Percentiles rank a stretch among this genome's conserved stretches.
Evolutionary conservation across 2,113 vertebrate species (phyloP).

Genomic region (Misgurnus anguillicaudatus): DNA sequence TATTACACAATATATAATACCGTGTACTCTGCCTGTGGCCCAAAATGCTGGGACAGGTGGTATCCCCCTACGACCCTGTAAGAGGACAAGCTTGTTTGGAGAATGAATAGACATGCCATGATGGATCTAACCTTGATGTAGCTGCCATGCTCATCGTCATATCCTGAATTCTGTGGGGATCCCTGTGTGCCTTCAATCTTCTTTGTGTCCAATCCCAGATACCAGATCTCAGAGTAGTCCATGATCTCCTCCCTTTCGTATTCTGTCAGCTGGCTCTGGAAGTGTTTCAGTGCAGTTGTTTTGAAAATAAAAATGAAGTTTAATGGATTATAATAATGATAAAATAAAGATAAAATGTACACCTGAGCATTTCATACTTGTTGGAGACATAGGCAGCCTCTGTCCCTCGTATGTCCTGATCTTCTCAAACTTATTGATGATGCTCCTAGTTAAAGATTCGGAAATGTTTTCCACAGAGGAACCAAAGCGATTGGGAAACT

Average conservation of each 20-base stretch:
- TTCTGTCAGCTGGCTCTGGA: slow-evolving; percentile 82
- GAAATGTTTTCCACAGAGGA: slow-evolving; percentile 71
- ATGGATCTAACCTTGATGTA: slow-evolving; percentile 83
- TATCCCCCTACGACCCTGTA: too few species aligned
- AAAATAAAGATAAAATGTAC: background rate
- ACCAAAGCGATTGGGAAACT: slow-evolving; percentile 69
- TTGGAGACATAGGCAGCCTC: slow-evolving; percentile 83
- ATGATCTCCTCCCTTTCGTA: slow-evolving; percentile 90
- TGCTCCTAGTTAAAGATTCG: slow-evolving; percentile 67
- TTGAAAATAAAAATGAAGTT: background rate
- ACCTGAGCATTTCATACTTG: slow-evolving; percentile 73
- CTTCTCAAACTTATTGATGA: slow-evolving; percentile 74
- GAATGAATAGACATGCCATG: background rate
- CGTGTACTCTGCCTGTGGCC: too few species aligned
- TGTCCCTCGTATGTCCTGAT: slow-evolving; percentile 68
- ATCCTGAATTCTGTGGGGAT: slow-evolving; percentile 80
- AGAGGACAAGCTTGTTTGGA: too few species aligned
- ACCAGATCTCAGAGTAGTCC: slow-evolving; percentile 90
- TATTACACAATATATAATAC: background rate
- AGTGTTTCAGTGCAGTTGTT: slow-evolving; percentile 87
- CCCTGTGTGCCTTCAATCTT: slow-evolving; percentile 82
- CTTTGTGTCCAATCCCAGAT: slow-evolving; percentile 86
- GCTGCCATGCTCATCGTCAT: slow-evolving; percentile 89
- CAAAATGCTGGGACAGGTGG: too few species aligned
- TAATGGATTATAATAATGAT: background rate